Base-by-base conservation (phyloP, 1,140 invertebrate genomes). In the Drosophila teissieri region DNA sequence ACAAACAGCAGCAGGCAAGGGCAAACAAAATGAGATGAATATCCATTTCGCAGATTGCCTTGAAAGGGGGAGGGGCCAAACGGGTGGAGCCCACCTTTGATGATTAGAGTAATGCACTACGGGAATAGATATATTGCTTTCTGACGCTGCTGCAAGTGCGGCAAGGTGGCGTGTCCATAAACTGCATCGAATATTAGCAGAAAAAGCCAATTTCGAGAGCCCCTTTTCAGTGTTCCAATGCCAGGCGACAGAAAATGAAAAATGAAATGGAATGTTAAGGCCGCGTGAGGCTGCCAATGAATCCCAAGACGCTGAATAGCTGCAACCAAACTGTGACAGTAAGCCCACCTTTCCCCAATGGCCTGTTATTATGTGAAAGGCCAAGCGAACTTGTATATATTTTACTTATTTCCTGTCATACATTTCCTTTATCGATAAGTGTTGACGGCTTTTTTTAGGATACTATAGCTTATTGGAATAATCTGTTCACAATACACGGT, bases 91-190 rank as follows among this genome's bases (percentile, higher is more conserved):
- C 12, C 61, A 69, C 58, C 73, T 73, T 61, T 68, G 55, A 53
- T 88, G 83, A 88, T 88, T 88, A 88, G 83, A 83, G 84, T 89
- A 88, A 88, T 88, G 83, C 84, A 83, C 73, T 78, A 46, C 24
- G 64, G 63, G 52, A 63, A 70, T 68, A 73, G 61, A 68, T 67
- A 78, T 85, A 73, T 67, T 60, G 55, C 62, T 44, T 39, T 37
- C 58, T 42, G 42, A 15, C 64, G 40, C 31, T 51, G 64, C 24
- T 51, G 64, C 31, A 48, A 31, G 45, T 48, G 53, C 34, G 40
- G 63, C 73, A 37, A 22, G 14, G 11, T 56, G 56, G 27, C 40
- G 53, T 53, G 39, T 54, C 45, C 27, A 4, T 37, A 57, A 34
- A 42, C 45, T 49, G 60, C 58, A 56, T 68, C 64, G 75, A 73